Conservation (phyloP, 2,113 vertebrate genomes). For the Ammodytes dubius region DNA sequence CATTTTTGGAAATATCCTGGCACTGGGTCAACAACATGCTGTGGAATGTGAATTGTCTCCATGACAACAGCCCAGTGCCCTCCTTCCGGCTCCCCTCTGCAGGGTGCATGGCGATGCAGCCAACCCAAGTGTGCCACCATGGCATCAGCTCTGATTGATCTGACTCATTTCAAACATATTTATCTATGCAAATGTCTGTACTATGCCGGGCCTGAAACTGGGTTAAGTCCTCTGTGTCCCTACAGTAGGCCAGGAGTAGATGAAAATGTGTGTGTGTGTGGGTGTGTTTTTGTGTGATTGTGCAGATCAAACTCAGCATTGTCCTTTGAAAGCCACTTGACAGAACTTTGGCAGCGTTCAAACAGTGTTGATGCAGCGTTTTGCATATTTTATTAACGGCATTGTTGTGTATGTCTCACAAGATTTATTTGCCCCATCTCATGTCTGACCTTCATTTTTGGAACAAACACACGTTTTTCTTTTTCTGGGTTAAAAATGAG, state of each 20-base stretch:
- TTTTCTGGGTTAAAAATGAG: conserved; percentile 11
- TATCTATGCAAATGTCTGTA: conserved; percentile 53
- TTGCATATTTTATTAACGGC: conserved; percentile 31
- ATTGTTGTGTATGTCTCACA: conserved; percentile 17
- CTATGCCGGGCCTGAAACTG: too few relatives aligned
- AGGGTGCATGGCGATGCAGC: conserved; percentile 26
- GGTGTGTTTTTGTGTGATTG: conserved; percentile 9
- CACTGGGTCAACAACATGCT: conserved; percentile 69
- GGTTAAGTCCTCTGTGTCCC: conserved; percentile 26
- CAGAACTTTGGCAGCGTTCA: conserved; percentile 40
- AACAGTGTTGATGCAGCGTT: conserved; percentile 4
- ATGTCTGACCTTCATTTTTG: neutral
- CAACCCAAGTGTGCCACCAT: conserved; percentile 50
- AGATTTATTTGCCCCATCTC: neutral
- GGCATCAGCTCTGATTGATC: conserved; percentile 53
- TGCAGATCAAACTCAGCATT: conserved; percentile 7
- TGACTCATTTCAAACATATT: conserved; percentile 46
- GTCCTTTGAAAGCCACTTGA: conserved; percentile 44
- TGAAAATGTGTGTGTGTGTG: neutral
- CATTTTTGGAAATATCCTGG: conserved; percentile 54
- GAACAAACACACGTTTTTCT: neutral
- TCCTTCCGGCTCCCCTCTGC: conserved; percentile 66
- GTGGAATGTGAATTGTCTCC: conserved; percentile 75
- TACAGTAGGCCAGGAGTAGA: neutral
- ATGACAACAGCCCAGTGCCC: conserved; percentile 71